phyloP scores from a whole-genome alignment of 2,797 vertebrate genomes.

The Neoniphon sammara region DNA sequence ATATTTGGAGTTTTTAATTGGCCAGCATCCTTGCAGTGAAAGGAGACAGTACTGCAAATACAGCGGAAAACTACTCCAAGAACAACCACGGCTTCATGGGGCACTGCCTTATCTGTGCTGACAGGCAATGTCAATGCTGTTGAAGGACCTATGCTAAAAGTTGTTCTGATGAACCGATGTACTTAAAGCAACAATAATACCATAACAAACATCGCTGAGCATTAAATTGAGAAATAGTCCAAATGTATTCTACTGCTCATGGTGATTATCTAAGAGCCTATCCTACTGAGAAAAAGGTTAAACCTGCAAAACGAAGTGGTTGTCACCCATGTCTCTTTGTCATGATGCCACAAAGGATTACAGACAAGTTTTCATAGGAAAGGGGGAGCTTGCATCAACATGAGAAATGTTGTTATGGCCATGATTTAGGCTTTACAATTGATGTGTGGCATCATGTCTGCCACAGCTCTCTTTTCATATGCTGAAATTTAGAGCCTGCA shows the following conservation, averaged over 20 bases:
- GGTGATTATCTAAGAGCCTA: neutral
- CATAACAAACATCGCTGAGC: slow-evolving; percentile 2
- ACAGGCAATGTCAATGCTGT: slow-evolving; percentile 56
- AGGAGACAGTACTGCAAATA: slow-evolving; percentile 73
- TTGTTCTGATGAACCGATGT: slow-evolving; percentile 34
- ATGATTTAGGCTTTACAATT: neutral
- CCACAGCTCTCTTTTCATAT: slow-evolving; percentile 33
- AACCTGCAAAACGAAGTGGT: too few relatives aligned
- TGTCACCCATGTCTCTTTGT: neutral
- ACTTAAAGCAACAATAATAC: slow-evolving; percentile 30
- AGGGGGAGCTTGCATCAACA: slow-evolving; percentile 21
- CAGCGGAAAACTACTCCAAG: slow-evolving; percentile 66
- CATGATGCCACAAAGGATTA: neutral
- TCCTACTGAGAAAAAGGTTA: too few relatives aligned
- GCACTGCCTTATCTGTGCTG: slow-evolving; percentile 55
- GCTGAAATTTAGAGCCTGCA: slow-evolving; percentile 42
- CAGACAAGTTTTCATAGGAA: neutral
- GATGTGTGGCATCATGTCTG: slow-evolving; percentile 34
- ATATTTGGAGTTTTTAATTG: slow-evolving; percentile 77
- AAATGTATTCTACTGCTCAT: slow-evolving; percentile 20
- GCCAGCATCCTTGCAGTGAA: slow-evolving; percentile 62
- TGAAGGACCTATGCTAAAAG: slow-evolving; percentile 45
- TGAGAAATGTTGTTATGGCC: neutral
- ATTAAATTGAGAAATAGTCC: neutral
- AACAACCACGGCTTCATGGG: slow-evolving; percentile 45